Conservation (phyloP, 2,797 vertebrate species). For the Nothura maculosa region DNA sequence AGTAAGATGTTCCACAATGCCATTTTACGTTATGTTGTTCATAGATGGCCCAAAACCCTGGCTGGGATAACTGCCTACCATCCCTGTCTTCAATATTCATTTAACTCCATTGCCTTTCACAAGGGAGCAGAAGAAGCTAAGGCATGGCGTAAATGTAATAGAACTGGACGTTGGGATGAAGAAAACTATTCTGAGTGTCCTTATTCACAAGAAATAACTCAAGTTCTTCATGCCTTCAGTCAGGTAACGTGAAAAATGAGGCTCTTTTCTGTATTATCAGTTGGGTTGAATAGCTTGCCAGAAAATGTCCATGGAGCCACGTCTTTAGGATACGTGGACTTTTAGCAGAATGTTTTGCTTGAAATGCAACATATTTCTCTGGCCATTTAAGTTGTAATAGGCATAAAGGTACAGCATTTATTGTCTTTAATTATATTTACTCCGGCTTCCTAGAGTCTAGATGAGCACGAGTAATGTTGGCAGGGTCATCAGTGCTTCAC, state of each 20-base stretch:
- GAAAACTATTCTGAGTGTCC: constrained; percentile 92
- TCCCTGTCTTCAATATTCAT: constrained; percentile 83
- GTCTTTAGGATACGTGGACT: not conserved
- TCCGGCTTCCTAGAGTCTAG: not conserved
- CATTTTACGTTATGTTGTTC: constrained; percentile 15
- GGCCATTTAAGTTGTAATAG: not conserved
- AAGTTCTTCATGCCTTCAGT: constrained; percentile 89
- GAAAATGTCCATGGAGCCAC: not conserved
- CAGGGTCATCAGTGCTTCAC: not conserved
- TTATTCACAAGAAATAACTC: constrained; percentile 89
- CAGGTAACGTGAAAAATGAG: constrained; percentile 79
- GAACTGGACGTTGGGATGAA: constrained; percentile 87
- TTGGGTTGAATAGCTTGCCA: not conserved
- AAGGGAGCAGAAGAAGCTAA: constrained; percentile 81
- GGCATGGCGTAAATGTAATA: constrained; percentile 90
- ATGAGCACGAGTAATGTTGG: not conserved
- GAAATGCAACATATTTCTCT: not conserved
- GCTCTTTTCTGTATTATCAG: not conserved
- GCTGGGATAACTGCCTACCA: constrained; percentile 89
- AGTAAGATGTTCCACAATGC: not conserved
- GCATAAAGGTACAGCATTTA: not conserved
- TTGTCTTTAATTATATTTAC: not conserved
- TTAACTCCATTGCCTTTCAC: constrained; percentile 77
- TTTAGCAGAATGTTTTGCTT: not conserved
- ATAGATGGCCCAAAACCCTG: constrained; percentile 92